Evolutionary conservation across 2,797 vertebrate species (phyloP).

Genomic region (Serranus cabrilla): DNA sequence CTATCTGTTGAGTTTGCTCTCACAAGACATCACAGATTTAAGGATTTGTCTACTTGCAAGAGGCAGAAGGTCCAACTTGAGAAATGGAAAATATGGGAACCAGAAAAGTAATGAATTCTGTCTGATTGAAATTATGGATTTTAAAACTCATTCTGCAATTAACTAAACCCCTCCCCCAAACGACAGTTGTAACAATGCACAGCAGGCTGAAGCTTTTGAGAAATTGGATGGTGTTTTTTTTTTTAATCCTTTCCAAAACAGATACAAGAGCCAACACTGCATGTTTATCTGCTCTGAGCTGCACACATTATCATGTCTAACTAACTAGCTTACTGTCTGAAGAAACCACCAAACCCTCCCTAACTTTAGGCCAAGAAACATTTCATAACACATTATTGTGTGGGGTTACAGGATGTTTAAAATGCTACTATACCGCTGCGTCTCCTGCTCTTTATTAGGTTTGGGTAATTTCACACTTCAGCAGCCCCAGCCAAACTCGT

Average conservation of each 20-base stretch:
- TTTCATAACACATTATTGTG: conserved; percentile 7
- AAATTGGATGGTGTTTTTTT: neutral
- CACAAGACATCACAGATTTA: conserved; percentile 32
- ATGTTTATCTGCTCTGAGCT: no score
- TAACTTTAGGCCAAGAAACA: neutral
- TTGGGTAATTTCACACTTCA: conserved; percentile 19
- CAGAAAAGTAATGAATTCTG: conserved; percentile 1
- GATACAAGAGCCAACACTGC: neutral
- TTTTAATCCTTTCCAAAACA: neutral
- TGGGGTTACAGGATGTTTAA: neutral
- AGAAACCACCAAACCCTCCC: neutral
- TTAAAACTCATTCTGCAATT: conserved; percentile 3
- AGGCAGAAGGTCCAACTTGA: conserved; percentile 20
- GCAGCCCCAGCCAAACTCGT: neutral
- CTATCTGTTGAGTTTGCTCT: conserved; percentile 3
- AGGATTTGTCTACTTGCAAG: conserved; percentile 24
- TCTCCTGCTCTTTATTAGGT: conserved; percentile 16
- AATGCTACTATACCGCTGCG: neutral
- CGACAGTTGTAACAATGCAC: neutral
- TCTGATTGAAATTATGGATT: conserved; percentile 6
- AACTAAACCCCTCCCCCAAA: neutral
- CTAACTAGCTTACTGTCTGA: neutral
- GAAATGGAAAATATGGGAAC: conserved; percentile 6
- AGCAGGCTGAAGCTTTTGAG: neutral
- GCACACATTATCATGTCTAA: no score